Percentiles rank a stretch among this genome's conserved stretches.
These are phyloP conservation scores for Procambarus virginalis DNA, from an alignment of 1,140 invertebrate species.

Conservation along the genomic window DNA sequence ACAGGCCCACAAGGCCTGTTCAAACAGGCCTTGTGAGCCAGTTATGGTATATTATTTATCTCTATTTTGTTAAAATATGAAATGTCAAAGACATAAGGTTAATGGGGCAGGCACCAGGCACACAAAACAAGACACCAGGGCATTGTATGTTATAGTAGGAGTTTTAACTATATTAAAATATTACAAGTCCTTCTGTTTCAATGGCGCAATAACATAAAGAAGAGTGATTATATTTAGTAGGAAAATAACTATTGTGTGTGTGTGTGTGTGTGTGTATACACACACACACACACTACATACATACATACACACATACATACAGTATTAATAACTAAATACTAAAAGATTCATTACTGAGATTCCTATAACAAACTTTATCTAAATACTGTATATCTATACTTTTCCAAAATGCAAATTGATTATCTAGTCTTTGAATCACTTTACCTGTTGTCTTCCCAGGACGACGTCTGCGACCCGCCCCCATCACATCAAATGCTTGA, in stretches of 20 bases:
- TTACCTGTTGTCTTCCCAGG: constrained; percentile 60
- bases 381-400: background rate
- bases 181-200: background rate
- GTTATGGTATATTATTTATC: too few relatives aligned
- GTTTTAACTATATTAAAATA: too few relatives aligned
- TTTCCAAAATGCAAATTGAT: background rate
- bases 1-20: too few relatives aligned
- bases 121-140: too few relatives aligned
- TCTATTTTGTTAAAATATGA: too few relatives aligned
- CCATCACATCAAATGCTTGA: constrained; percentile 70
- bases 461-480: constrained; percentile 76
- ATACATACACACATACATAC: background rate
- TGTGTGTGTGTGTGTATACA: too few relatives aligned
- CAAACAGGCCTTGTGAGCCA: too few relatives aligned
- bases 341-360: background rate
- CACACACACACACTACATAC: too few relatives aligned
- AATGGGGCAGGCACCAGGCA: too few relatives aligned
- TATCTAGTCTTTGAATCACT: background rate
- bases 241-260: too few relatives aligned
- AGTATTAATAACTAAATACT: background rate
- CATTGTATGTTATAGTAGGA: too few relatives aligned
- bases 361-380: background rate
- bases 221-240: background rate
- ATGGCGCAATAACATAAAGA: background rate
- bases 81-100: too few relatives aligned